phyloP scores from a whole-genome alignment of 2,888 invertebrate genomes.

The Epistrophella euchroma region DNA sequence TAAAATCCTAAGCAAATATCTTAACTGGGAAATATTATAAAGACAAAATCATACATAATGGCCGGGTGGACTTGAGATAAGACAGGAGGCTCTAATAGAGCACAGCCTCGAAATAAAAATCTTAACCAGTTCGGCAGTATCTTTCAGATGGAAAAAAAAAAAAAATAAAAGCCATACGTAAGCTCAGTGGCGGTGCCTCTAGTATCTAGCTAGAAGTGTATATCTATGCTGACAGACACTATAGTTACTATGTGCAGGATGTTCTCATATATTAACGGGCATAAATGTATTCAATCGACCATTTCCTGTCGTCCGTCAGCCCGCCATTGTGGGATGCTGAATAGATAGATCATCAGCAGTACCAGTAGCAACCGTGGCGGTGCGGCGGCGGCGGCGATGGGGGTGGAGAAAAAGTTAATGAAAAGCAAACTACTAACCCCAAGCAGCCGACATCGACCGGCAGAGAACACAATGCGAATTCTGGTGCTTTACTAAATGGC shows the following conservation, averaged over 20 bases:
- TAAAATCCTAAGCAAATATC: conserved; percentile 19
- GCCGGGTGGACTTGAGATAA: conserved; percentile 8
- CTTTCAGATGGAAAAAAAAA: neutral
- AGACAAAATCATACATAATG: neutral
- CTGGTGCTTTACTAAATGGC: conserved; percentile 8
- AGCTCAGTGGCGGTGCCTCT: conserved; percentile 26
- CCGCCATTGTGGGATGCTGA: conserved; percentile 76
- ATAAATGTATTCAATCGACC: conserved; percentile 81
- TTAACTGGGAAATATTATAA: conserved; percentile 11
- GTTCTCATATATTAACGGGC: conserved; percentile 84
- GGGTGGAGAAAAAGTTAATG: conserved; percentile 60
- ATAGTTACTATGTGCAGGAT: conserved; percentile 80
- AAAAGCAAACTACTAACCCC: conserved; percentile 59
- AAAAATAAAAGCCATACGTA: conserved; percentile 28
- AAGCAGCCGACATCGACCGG: conserved; percentile 44
- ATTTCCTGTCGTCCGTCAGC: conserved; percentile 81
- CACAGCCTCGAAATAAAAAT: conserved; percentile 12
- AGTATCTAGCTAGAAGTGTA: conserved; percentile 11
- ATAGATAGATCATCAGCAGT: conserved; percentile 42
- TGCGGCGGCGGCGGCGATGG: neutral
- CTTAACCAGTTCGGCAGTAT: conserved; percentile 27
- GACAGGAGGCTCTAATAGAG: neutral
- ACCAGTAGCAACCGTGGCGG: neutral
- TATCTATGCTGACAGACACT: conserved; percentile 40
- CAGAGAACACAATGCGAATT: conserved; percentile 31